Conservation (phyloP, 2,113 vertebrate genomes). For the Clinocottus analis region DNA sequence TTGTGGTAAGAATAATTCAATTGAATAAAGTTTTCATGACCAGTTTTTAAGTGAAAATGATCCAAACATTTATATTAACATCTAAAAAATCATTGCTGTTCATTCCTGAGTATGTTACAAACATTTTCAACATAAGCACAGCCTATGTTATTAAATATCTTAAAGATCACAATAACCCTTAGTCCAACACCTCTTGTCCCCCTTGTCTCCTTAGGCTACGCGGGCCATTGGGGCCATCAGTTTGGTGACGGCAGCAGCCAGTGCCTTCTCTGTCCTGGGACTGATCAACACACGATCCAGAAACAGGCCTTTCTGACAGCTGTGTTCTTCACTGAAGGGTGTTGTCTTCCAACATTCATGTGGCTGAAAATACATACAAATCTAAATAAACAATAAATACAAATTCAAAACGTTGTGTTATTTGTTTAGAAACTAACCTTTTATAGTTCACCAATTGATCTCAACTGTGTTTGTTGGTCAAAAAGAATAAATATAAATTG, state of each 20-base stretch:
- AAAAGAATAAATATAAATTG: neutral
- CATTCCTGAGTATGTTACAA: neutral
- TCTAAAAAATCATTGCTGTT: neutral
- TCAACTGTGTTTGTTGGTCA: neutral
- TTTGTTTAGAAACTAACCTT: neutral
- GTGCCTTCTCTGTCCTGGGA: constrained; percentile 88
- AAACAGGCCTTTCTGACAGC: constrained; percentile 84
- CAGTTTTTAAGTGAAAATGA: neutral
- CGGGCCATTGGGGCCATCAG: constrained; percentile 87
- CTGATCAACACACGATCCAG: constrained; percentile 87
- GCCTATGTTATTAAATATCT: neutral
- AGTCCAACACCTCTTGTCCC: constrained; percentile 26
- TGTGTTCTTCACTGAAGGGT: constrained; percentile 39
- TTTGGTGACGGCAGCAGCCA: constrained; percentile 86
- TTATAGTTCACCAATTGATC: too few species aligned
- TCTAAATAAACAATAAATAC: constrained; percentile 23
- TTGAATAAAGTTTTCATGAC: neutral
- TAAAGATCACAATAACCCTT: neutral
- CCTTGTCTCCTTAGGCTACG: constrained; percentile 83
- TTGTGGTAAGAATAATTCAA: too few species aligned
- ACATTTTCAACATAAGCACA: neutral
- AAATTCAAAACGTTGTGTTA: constrained; percentile 1
- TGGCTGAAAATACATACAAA: neutral
- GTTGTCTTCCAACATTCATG: constrained; percentile 37
- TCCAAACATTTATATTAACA: too few species aligned